These are phyloP conservation scores for Gavialis gangeticus DNA, from an alignment of 2,113 vertebrate species.

Conservation along the genomic window DNA sequence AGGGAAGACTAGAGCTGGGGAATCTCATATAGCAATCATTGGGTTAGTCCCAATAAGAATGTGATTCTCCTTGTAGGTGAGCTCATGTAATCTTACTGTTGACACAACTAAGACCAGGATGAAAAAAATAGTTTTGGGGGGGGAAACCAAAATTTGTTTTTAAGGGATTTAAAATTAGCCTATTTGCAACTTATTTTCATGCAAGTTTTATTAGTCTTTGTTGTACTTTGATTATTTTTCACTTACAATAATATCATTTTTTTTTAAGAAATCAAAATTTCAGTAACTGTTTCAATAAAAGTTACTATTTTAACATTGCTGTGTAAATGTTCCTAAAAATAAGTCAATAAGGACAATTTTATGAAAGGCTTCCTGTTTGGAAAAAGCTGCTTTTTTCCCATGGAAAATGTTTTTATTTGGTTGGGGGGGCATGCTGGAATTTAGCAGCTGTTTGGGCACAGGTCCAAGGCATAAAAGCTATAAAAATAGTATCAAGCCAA, in stretches of 20 bases:
- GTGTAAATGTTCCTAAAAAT: not conserved
- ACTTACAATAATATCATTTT: not conserved
- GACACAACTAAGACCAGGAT: not conserved
- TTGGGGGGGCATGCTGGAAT: too few species aligned
- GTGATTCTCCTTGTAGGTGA: accelerated
- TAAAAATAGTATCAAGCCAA: not conserved
- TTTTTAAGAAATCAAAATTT: not conserved
- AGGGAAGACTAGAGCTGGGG: not conserved
- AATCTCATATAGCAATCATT: not conserved
- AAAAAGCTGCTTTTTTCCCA: not conserved
- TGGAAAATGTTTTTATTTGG: not conserved
- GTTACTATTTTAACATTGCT: not conserved
- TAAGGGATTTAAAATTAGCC: accelerated
- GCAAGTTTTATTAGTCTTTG: not conserved
- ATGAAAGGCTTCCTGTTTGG: not conserved
- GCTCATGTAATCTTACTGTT: not conserved
- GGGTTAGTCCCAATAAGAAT: not conserved
- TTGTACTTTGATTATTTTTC: not conserved
- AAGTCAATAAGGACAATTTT: not conserved
- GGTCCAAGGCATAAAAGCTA: not conserved
- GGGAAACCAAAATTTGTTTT: not conserved
- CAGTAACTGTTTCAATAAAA: not conserved
- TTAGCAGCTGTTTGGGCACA: not conserved
- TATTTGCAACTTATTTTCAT: not conserved
- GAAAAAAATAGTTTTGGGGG: not conserved